Conservation (phyloP, 2,797 vertebrate genomes). For the Gephyroberyx darwinii region DNA sequence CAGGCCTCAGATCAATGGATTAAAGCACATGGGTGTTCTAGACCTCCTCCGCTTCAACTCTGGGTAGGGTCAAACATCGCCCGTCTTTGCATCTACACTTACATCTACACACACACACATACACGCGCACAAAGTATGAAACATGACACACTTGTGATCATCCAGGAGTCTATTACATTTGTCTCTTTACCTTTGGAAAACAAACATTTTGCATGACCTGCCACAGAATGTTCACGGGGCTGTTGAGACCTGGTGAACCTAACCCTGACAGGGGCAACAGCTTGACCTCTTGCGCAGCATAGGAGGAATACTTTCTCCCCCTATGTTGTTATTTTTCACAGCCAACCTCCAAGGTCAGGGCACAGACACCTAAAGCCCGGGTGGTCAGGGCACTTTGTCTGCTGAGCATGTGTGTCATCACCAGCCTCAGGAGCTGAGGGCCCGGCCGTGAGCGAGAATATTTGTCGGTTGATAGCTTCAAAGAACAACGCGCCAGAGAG, state of each 20-base stretch:
- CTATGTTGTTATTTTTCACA: slow-evolving; percentile 77
- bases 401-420: slow-evolving; percentile 80
- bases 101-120: slow-evolving; percentile 13
- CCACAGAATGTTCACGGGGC: slow-evolving; percentile 27
- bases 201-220: slow-evolving; percentile 55
- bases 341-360: slow-evolving; percentile 78
- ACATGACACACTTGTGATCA: slow-evolving; percentile 38
- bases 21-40: slow-evolving; percentile 56
- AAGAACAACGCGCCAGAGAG: slow-evolving; percentile 74
- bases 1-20: slow-evolving; percentile 70
- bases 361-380: slow-evolving; percentile 72
- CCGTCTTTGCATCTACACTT: slow-evolving; percentile 15
- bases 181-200: slow-evolving; percentile 49
- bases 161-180: slow-evolving; percentile 35
- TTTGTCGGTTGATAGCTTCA: slow-evolving; percentile 78
- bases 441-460: slow-evolving; percentile 59
- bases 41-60: slow-evolving; percentile 45
- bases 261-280: slow-evolving; percentile 59
- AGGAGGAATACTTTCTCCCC: slow-evolving; percentile 69
- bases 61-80: slow-evolving; percentile 33
- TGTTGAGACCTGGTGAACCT: slow-evolving; percentile 63
- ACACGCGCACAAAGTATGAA: slow-evolving; percentile 17
- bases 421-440: slow-evolving; percentile 62
- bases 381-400: slow-evolving; percentile 79
- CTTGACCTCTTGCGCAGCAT: slow-evolving; percentile 65